Evolutionary conservation across 2,113 vertebrate species (phyloP), one percentile per base, ranked within the genome.

Genomic region (Triplophysa siluroides): DNA sequence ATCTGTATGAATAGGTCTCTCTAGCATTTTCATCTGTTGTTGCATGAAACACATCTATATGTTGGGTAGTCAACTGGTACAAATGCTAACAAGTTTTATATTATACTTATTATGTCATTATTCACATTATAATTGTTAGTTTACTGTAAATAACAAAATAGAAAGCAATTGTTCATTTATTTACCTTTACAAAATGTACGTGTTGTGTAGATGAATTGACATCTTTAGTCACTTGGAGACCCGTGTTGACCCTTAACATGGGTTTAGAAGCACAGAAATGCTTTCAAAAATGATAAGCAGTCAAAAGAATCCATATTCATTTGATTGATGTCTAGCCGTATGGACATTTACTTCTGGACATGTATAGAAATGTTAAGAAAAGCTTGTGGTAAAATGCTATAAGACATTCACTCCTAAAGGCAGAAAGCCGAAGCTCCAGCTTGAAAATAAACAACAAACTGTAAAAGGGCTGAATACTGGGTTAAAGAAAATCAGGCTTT

Each of bases 401-500:
- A 21, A 66, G 68, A 56, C 54, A 19, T 76, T 38, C 23, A 21
- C 43, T 62, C 38, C 4, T 61, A 47, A 33, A 78, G 24, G n/a
- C 66, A 38, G 62, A 80, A 72, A 66, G 79, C n/a, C 7, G 45
- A 74, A 78, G 56, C 76, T 82, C 58, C 78, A 78, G 79, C 70
- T 67, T 86, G 84, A 87, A 93, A 92, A 92, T 91, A 93, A 92
- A 93, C 90, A 93, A 92, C 81, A 92, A 90, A 91, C 86, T 89
- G 86, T 87, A 88, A 82, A 82, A 90, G 86, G 89, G 88, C 89
- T 90, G 92, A 92, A 92, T 90, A 89, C 82, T 29, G 88, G 90
- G 90, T 90, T 91, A 92, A 92, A 91, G 91, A 92, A 92, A 93
- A 93, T 93, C 91, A 93, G 92, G 91, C 92, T 93, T 93, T 93